Percentiles rank a stretch among this genome's conserved stretches.
These are phyloP conservation scores for Potorous gilbertii DNA, from an alignment of 2,797 vertebrate genomes.

Conservation along the genomic window DNA sequence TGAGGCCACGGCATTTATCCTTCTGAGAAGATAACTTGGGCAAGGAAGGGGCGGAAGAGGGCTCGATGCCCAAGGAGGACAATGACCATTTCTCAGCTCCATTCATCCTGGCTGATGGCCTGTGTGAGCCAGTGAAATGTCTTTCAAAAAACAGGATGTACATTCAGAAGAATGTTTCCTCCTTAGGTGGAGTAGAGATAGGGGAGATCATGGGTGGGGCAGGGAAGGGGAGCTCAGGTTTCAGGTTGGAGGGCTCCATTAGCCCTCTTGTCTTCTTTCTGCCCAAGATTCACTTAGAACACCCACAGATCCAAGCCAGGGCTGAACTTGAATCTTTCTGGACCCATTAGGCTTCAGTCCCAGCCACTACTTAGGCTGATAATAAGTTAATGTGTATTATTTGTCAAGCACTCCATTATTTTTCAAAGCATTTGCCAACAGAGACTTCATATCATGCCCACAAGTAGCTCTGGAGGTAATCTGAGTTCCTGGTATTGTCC, in stretches of 20 bases:
- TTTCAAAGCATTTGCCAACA: neutral
- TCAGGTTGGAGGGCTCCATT: neutral
- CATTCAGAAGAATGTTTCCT: neutral
- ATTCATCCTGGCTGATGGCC: neutral
- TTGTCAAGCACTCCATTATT: neutral
- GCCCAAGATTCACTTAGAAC: neutral
- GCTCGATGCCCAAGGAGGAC: neutral
- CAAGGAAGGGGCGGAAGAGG: neutral
- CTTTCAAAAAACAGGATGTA: neutral
- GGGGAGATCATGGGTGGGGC: neutral
- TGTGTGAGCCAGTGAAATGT: neutral
- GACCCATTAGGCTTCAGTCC: neutral
- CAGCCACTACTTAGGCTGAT: neutral
- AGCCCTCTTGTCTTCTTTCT: neutral
- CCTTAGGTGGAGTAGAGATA: neutral
- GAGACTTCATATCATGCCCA: neutral
- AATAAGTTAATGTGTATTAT: neutral
- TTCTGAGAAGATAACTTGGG: neutral
- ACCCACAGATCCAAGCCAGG: neutral
- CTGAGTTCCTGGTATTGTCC: neutral
- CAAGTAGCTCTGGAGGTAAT: neutral
- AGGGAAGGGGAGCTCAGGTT: neutral
- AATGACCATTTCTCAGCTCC: neutral
- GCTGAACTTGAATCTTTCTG: neutral
- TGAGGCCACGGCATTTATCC: conserved; percentile 6